These are phyloP conservation scores for Macrosteles quadrilineatus DNA, from an alignment of 1,140 invertebrate genomes.

Conservation along the genomic window DNA sequence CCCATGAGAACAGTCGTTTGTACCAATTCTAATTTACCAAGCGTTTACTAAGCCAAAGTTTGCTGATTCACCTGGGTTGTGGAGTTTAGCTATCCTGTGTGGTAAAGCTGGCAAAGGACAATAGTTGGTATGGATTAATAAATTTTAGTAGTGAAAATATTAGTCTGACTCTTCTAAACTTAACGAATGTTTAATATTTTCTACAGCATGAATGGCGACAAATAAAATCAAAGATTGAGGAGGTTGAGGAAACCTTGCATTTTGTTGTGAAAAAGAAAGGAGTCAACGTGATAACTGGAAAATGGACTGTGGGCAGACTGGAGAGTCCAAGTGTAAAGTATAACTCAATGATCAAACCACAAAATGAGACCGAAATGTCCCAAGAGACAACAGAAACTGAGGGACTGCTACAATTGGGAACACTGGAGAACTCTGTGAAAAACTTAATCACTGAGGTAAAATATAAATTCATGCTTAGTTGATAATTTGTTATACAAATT, in stretches of 20 bases:
- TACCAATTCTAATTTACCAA: too few relatives aligned
- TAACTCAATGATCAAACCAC: not conserved
- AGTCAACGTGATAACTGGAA: not conserved
- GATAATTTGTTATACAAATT: too few relatives aligned
- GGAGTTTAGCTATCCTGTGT: too few relatives aligned
- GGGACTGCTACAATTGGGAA: not conserved
- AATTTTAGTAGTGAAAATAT: too few relatives aligned
- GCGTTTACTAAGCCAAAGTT: too few relatives aligned
- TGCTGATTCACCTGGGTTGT: too few relatives aligned
- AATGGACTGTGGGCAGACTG: not conserved
- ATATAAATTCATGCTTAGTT: too few relatives aligned
- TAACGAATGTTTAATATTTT: not conserved
- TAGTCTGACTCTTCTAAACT: too few relatives aligned
- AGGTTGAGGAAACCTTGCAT: not conserved
- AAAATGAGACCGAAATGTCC: not conserved
- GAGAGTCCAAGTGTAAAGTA: not conserved
- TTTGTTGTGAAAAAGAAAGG: not conserved
- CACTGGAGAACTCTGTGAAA: not conserved
- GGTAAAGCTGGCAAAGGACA: too few relatives aligned
- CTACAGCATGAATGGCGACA: not conserved
- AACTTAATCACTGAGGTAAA: too few relatives aligned
- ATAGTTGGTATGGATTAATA: too few relatives aligned
- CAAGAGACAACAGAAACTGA: not conserved
- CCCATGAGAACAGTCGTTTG: too few relatives aligned
- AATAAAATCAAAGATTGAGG: not conserved